Evolutionary conservation across 2,888 invertebrate genomes (phyloP), one percentile per base, ranked within the genome.

Genomic region (Temnothorax unifasciatus): DNA sequence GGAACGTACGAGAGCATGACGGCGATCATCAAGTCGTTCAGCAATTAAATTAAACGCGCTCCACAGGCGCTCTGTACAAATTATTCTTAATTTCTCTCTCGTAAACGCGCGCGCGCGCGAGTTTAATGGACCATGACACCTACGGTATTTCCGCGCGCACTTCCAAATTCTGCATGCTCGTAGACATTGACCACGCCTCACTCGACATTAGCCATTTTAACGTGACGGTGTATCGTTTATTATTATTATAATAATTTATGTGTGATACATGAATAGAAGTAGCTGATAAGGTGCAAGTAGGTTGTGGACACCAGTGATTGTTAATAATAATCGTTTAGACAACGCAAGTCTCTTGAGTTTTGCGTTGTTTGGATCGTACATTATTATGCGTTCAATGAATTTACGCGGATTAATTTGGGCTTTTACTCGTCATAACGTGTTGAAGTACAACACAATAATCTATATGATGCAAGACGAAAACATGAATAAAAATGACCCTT

Each of bases 1-100:
- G 98, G 98, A 50, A 97, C 97, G 0, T 97, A 97, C 92, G 97
- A 97, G 93, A 97, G 97, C 93, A 93, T 98, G 41, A 95, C 95
- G 0, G 95, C 96, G 52, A 97, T 97, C 61, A 90, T 96, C 4
- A 92, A 92, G 18, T 96, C 95, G 29, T 96, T 96, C 89, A 93
- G 88, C 85, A 82, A 89, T 41, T 82, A 87, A 73, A 38, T n/a
- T 47, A 34, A 74, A 69, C 44, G 9, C 4, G 66, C 18, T 38
- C 15, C 9, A 21, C 15, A 47, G 44, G 47, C 38, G 57, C 47
- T 82, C 76, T 83, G 82, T 88, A 86, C 81, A 86, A 82, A 86
- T 85, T 64, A 79, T 88, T 83, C 64, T 84, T 82, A 84, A 57
- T 85, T 71, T 59, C 66, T 66, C 82, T 68, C 34, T 84, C 29